Percentiles rank a stretch among this genome's conserved stretches.
These are phyloP conservation scores for Drosophila merina DNA, from an alignment of 2,888 invertebrate species.

Conservation along the genomic window DNA sequence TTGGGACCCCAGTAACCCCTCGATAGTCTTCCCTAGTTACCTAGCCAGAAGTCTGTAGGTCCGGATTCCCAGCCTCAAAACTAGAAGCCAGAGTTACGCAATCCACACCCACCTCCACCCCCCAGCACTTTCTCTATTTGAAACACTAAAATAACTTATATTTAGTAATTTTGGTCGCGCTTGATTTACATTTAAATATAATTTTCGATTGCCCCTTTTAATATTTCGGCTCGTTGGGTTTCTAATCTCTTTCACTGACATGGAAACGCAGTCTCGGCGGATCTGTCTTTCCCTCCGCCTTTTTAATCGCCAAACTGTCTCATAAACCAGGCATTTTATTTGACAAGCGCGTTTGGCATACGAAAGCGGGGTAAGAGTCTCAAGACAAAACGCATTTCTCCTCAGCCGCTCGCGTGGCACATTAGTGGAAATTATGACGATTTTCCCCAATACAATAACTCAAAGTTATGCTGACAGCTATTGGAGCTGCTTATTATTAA, in stretches of 20 bases:
- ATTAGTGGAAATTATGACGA: constrained; percentile 78
- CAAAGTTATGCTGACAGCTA: constrained; percentile 69
- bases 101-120: constrained; percentile 6
- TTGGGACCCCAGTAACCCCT: constrained; percentile 19
- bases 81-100: constrained; percentile 25
- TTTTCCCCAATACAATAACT: constrained; percentile 69
- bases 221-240: constrained; percentile 55
- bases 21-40: constrained; percentile 39
- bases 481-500: constrained; percentile 66
- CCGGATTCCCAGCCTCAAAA: constrained; percentile 20
- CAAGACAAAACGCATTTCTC: constrained; percentile 62
- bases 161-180: constrained; percentile 65
- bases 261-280: constrained; percentile 69
- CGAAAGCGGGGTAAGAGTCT: constrained; percentile 39
- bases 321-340: constrained; percentile 78
- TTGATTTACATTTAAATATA: constrained; percentile 79
- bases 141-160: constrained; percentile 74
- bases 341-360: constrained; percentile 76
- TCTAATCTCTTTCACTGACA: constrained; percentile 75
- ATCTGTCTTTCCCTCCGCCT: constrained; percentile 33
- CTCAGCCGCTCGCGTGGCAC: constrained; percentile 56
- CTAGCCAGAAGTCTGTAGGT: constrained; percentile 59
- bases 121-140: constrained; percentile 74
- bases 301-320: constrained; percentile 77
- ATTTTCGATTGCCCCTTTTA: constrained; percentile 55